Conservation (phyloP, 2,113 vertebrate species). For the Amblyopsis rosae region DNA sequence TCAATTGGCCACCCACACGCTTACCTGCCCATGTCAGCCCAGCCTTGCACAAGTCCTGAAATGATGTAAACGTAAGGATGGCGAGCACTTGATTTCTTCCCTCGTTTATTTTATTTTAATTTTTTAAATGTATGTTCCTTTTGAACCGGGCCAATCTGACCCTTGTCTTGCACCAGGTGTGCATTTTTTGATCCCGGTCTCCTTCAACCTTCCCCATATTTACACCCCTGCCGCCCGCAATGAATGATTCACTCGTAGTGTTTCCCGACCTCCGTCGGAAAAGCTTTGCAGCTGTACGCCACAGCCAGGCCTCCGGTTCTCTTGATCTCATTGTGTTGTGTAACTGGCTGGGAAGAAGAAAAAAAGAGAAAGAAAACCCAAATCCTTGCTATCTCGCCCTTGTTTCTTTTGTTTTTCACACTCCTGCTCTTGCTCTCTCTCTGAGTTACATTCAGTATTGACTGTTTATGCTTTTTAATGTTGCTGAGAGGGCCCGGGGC, state of each 20-base stretch:
- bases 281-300: conserved; percentile 63
- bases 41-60: conserved; percentile 33
- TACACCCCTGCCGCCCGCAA: conserved; percentile 73
- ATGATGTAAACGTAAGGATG: conserved; percentile 55
- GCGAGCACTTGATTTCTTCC: conserved; percentile 56
- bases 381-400: conserved; percentile 72
- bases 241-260: conserved; percentile 76
- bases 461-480: conserved; percentile 83
- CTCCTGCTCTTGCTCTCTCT: conserved; percentile 70
- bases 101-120: conserved; percentile 18
- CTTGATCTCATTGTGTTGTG: conserved; percentile 80
- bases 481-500: conserved; percentile 78
- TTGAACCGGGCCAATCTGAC: conserved; percentile 65
- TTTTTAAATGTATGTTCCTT: conserved; percentile 52
- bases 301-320: conserved; percentile 70
- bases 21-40: conserved; percentile 16
- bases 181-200: conserved; percentile 67
- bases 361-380: conserved; percentile 28
- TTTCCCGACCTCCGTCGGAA: conserved; percentile 71
- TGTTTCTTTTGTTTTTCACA: conserved; percentile 58
- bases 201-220: conserved; percentile 67
- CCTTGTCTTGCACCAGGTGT: conserved; percentile 74
- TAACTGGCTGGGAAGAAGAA: conserved; percentile 77
- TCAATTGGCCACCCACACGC: conserved; percentile 50
- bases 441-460: conserved; percentile 80